These are phyloP conservation scores for Reinhardtius hippoglossoides DNA, from an alignment of 2,113 vertebrate genomes.

Conservation along the genomic window DNA sequence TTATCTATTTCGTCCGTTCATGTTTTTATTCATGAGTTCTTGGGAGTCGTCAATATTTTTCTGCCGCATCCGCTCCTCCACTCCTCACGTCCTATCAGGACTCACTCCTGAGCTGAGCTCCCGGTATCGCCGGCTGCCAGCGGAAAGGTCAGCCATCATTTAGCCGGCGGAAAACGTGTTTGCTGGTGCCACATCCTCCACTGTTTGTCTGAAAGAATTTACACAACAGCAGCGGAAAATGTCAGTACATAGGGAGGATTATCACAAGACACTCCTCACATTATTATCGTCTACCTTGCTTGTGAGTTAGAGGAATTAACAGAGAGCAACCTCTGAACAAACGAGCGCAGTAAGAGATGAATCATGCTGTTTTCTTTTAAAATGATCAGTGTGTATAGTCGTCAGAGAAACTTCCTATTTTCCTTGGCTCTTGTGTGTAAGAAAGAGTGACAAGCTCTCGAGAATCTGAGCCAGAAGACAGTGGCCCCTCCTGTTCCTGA, in stretches of 20 bases:
- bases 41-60: conserved; percentile 57
- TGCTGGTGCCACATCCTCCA: conserved; percentile 62
- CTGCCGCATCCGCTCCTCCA: conserved; percentile 49
- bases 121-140: conserved; percentile 47
- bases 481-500: conserved; percentile 77
- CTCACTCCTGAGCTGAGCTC: conserved; percentile 22
- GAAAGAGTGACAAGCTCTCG: conserved; percentile 46
- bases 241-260: conserved; percentile 67
- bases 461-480: conserved; percentile 64
- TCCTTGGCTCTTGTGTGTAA: conserved; percentile 10
- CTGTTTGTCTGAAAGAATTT: conserved; percentile 73
- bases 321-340: conserved; percentile 18
- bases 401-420: conserved; percentile 12
- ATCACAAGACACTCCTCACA: conserved; percentile 50
- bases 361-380: conserved; percentile 22
- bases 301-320: conserved; percentile 24
- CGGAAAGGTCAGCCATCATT: conserved; percentile 78
- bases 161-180: conserved; percentile 62
- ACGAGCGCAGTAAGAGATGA: conserved; percentile 7
- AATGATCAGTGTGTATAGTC: neutral
- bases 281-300: conserved; percentile 22
- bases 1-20: conserved; percentile 52
- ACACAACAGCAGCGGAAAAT: conserved; percentile 72
- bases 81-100: conserved; percentile 41
- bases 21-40: conserved; percentile 58